Evolutionary conservation across 2,888 invertebrate species (phyloP).

Genomic region (Oligia fasciuncula): DNA sequence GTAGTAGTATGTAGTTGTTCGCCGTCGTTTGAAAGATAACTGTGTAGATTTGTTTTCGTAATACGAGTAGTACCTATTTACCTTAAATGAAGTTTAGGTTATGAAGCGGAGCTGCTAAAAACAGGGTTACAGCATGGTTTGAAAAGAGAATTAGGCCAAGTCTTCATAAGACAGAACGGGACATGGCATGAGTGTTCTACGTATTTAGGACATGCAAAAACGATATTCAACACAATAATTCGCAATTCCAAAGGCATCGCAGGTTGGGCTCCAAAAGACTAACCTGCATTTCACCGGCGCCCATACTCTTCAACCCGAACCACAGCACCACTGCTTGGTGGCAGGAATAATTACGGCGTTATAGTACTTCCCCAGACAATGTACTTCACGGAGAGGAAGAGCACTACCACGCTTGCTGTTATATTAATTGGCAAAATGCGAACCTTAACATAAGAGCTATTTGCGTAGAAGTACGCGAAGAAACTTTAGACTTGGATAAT

Average conservation of each 20-base stretch:
- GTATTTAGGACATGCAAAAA: not conserved
- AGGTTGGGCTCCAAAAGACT: not conserved
- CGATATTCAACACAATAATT: not conserved
- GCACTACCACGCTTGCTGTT: not conserved
- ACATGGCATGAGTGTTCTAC: not conserved
- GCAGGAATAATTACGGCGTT: not conserved
- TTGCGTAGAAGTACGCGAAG: not conserved
- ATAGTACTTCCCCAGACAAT: not conserved
- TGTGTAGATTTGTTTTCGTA: not conserved
- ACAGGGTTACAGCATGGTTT: not conserved
- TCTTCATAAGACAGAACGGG: not conserved
- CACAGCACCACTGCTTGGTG: not conserved
- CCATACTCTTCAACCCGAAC: not conserved
- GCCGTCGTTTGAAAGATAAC: not conserved
- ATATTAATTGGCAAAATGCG: not conserved
- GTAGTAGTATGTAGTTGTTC: not conserved
- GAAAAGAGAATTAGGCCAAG: not conserved
- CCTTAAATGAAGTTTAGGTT: not conserved
- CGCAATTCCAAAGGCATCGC: not conserved
- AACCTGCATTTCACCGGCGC: not conserved
- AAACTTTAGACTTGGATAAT: not conserved
- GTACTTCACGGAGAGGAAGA: not conserved
- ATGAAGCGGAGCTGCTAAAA: not conserved
- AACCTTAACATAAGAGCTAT: not conserved
- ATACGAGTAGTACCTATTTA: not conserved